phyloP scores from a whole-genome alignment of 2,797 vertebrate genomes.

The Eospalax fontanierii region DNA sequence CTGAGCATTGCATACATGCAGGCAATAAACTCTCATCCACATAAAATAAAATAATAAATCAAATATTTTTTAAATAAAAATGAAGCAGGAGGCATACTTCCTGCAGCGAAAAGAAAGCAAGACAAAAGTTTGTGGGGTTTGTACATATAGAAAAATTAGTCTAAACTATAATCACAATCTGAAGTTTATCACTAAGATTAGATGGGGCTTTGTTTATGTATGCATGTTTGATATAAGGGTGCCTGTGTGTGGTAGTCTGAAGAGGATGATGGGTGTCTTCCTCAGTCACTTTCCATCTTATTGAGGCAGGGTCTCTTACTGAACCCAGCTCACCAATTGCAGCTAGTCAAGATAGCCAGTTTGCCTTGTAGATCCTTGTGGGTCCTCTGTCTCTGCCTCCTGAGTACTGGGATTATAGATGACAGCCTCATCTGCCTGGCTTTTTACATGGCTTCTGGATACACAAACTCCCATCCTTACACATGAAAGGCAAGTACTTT shows the following conservation, averaged over 20 bases:
- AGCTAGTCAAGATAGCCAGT: not conserved
- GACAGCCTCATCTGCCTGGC: not conserved
- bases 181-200: slow-evolving; percentile 4
- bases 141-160: not conserved
- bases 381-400: not conserved
- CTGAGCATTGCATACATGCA: too few species aligned
- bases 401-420: not conserved
- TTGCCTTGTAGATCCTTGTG: too few species aligned
- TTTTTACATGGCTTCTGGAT: not conserved
- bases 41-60: too few species aligned
- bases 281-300: not conserved
- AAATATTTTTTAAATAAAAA: not conserved
- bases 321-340: not conserved
- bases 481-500: too few species aligned
- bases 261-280: too few species aligned
- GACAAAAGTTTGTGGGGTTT: not conserved
- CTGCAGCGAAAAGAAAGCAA: not conserved
- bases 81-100: not conserved
- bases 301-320: not conserved
- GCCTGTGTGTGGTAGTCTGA: not conserved
- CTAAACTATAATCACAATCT: slow-evolving; percentile 34
- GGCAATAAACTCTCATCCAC: too few species aligned
- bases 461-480: not conserved
- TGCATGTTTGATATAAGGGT: not conserved
- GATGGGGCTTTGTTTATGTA: too few species aligned